A percentile compares a stretch with the other conserved stretches of the same genome.
Evolutionary conservation across 2,113 vertebrate species (phyloP).

Genomic region (Peucedramus taeniatus): DNA sequence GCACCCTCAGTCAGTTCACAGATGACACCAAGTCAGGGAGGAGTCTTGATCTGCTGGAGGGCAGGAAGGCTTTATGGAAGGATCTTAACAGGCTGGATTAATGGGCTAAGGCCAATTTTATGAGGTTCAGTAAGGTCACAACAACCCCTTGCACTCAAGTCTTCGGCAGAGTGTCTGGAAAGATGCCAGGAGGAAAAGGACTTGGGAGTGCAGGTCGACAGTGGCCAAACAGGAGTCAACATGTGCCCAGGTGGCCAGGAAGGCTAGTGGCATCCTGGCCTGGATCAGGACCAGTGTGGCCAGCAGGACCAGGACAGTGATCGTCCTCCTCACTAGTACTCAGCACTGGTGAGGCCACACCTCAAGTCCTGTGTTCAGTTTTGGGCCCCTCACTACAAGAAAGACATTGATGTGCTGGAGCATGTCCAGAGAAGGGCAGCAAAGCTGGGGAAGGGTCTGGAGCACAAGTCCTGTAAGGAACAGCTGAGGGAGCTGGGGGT

Average conservation of each 20-base stretch:
- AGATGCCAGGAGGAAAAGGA: neutral
- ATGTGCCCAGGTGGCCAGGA: neutral
- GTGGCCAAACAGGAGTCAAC: neutral
- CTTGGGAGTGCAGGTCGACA: accelerated
- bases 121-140: neutral
- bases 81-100: neutral
- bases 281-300: neutral
- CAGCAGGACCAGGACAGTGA: neutral
- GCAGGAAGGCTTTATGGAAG: neutral
- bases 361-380: neutral
- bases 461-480: accelerated
- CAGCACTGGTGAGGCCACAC: accelerated
- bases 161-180: neutral
- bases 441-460: neutral
- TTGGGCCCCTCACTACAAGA: neutral
- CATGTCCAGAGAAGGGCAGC: accelerated
- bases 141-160: accelerated
- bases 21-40: neutral
- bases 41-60: neutral
- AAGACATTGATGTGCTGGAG: neutral
- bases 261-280: neutral
- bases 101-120: neutral
- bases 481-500: accelerated
- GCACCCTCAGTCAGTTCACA: neutral
- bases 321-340: neutral